Percentiles rank a stretch among this genome's conserved stretches.
Conservation (phyloP, 2,113 vertebrate species). For the Illadopsis cleaveri region DNA sequence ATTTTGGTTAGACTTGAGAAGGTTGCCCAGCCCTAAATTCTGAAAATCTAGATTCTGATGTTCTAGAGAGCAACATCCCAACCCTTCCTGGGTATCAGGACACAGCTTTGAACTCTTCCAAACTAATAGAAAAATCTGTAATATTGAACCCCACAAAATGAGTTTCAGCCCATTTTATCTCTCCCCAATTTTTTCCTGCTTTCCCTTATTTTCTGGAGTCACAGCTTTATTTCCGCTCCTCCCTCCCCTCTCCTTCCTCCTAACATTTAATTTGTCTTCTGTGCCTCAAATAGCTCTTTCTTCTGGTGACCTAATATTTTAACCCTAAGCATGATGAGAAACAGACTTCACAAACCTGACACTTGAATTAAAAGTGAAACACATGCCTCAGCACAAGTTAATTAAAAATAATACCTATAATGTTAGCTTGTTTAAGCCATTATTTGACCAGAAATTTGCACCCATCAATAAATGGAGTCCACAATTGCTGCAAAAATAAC, state of each 20-base stretch:
- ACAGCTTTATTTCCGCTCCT: constrained; percentile 12
- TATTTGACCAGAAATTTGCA: constrained; percentile 24
- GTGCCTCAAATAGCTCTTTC: constrained; percentile 33
- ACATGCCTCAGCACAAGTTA: constrained; percentile 21
- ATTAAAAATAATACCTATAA: constrained; percentile 59
- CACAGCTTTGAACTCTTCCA: background rate
- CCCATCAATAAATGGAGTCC: background rate
- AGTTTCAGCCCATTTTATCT: background rate
- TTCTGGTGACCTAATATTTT: constrained; percentile 55
- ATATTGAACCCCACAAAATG: background rate
- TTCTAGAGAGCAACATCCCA: background rate
- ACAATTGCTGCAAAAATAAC: background rate
- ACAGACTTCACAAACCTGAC: constrained; percentile 46
- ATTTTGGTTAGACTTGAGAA: background rate
- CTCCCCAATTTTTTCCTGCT: background rate
- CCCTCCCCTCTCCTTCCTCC: constrained; percentile 38
- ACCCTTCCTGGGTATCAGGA: background rate
- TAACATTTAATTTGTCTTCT: constrained; percentile 56
- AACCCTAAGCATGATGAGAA: constrained; percentile 48
- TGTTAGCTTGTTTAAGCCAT: background rate
- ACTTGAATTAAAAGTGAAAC: constrained; percentile 49
- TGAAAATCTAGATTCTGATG: background rate
- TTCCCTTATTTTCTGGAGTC: background rate
- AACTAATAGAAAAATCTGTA: background rate
- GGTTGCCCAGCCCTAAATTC: too few relatives aligned